Evolutionary conservation across 1,140 invertebrate genomes (phyloP).

Genomic region (Fopius arisanus): DNA sequence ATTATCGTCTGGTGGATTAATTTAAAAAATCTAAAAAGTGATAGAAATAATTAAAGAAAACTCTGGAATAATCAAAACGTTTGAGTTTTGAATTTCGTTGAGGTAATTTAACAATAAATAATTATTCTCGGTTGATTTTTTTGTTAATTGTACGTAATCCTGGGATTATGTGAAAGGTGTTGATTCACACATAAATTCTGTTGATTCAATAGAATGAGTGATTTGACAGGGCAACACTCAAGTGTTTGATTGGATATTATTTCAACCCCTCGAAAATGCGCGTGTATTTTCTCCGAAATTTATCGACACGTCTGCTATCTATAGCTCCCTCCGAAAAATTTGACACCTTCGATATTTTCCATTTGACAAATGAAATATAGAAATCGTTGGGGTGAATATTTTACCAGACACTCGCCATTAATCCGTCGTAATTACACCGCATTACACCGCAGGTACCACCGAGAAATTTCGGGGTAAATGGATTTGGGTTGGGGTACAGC

Average conservation of each 20-base stretch:
- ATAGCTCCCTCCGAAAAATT: background rate
- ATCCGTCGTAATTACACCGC: background rate
- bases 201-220: background rate
- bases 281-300: background rate
- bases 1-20: too few relatives aligned
- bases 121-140: too few relatives aligned
- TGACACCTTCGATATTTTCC: too few relatives aligned
- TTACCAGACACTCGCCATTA: background rate
- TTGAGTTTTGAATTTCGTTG: too few relatives aligned
- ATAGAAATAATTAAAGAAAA: too few relatives aligned
- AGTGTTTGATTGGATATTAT: background rate
- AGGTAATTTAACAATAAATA: too few relatives aligned
- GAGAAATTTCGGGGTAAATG: background rate
- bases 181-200: background rate
- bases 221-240: background rate
- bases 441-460: background rate
- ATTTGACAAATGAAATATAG: too few relatives aligned
- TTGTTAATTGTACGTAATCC: too few relatives aligned
- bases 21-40: too few relatives aligned
- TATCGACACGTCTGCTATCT: background rate
- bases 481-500: background rate
- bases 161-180: too few relatives aligned
- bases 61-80: too few relatives aligned
- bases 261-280: background rate
- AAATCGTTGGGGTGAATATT: background rate